These are phyloP conservation scores for Phaetusa simplex DNA, from an alignment of 2,113 vertebrate species.

Conservation along the genomic window DNA sequence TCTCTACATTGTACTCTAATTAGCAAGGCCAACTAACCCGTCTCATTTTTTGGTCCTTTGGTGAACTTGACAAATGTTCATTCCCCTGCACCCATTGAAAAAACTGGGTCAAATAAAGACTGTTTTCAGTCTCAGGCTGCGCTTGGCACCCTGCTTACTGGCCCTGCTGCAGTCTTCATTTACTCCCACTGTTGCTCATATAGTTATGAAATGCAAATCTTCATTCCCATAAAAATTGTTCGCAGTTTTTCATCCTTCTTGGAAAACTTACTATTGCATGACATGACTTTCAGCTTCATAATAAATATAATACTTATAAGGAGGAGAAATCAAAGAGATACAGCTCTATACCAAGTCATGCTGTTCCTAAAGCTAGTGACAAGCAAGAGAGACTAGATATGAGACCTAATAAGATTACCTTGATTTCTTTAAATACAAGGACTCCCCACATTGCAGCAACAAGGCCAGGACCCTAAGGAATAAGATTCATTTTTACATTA, in stretches of 20 bases:
- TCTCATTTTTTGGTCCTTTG: neutral
- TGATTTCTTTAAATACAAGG: conserved; percentile 89
- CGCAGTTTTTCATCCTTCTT: neutral
- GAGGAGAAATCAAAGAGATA: neutral
- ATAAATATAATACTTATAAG: neutral
- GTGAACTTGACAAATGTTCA: neutral
- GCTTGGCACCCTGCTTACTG: neutral
- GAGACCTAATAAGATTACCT: conserved; percentile 69
- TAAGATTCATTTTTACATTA: neutral
- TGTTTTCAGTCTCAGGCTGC: neutral
- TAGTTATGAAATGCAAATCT: neutral
- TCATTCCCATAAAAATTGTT: neutral
- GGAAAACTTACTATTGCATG: neutral
- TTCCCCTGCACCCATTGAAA: neutral
- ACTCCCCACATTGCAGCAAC: conserved; percentile 89
- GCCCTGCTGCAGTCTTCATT: neutral
- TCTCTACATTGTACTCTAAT: neutral
- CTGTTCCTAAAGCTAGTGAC: neutral
- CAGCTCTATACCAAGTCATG: neutral
- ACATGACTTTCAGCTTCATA: neutral
- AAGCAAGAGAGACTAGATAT: neutral
- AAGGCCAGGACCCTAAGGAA: conserved; percentile 84
- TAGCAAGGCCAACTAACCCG: neutral
- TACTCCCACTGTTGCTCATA: neutral
- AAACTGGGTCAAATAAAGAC: neutral